These are phyloP conservation scores for Conistra vaccinii DNA, from an alignment of 2,888 invertebrate genomes.

Conservation along the genomic window DNA sequence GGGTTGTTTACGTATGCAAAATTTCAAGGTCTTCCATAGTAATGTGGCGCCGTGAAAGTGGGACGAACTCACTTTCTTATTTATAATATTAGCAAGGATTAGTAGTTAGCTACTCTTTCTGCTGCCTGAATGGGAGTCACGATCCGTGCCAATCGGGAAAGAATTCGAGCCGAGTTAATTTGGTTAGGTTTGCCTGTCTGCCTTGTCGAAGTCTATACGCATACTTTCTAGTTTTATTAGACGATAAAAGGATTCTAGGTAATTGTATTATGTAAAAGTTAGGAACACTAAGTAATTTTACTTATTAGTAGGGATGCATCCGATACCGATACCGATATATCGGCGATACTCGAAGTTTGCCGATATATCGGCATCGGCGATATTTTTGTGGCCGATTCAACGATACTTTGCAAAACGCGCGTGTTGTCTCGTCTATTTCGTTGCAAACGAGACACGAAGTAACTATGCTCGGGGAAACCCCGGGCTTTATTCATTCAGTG, in stretches of 20 bases:
- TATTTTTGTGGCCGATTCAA: too few relatives aligned
- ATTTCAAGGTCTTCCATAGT: constrained; percentile 2
- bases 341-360: too few relatives aligned
- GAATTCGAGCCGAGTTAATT: constrained; percentile 28
- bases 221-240: constrained; percentile 38
- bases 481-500: too few relatives aligned
- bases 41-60: constrained; percentile 23
- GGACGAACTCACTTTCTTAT: constrained; percentile 33
- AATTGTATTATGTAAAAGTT: constrained; percentile 18
- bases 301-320: too few relatives aligned
- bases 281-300: too few relatives aligned
- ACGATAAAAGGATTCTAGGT: constrained; percentile 12
- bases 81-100: constrained; percentile 49
- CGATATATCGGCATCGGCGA: too few relatives aligned
- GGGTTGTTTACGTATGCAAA: constrained; percentile 1
- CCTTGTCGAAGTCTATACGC: not conserved
- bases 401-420: too few relatives aligned
- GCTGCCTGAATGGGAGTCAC: constrained; percentile 51
- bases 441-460: too few relatives aligned
- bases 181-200: constrained; percentile 23
- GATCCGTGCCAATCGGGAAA: constrained; percentile 32
- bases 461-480: too few relatives aligned
- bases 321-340: too few relatives aligned
- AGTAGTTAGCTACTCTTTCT: constrained; percentile 26
- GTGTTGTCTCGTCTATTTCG: too few relatives aligned